Percentiles rank a stretch among this genome's conserved stretches.
Conservation (phyloP, 2,113 vertebrate genomes). For the Trichomycterus rosablanca region DNA sequence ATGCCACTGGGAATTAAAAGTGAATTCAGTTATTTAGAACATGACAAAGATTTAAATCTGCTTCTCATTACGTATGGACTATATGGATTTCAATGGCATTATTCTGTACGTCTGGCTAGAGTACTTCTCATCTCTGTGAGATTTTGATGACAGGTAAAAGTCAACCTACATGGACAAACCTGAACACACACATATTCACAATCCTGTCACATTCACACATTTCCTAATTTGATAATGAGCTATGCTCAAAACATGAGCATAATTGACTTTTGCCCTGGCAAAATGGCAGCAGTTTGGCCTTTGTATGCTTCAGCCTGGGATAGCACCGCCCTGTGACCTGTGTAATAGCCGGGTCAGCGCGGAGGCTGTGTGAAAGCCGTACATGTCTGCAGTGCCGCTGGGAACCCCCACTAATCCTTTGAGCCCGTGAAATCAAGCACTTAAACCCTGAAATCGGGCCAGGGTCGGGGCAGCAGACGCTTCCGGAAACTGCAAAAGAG, state of each 20-base stretch:
- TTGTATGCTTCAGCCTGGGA: slow-evolving; percentile 33
- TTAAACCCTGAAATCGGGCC: slow-evolving; percentile 41
- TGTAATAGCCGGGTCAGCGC: slow-evolving; percentile 65
- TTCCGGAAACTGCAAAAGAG: slow-evolving; percentile 34
- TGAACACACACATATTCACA: background rate
- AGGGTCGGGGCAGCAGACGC: slow-evolving; percentile 39
- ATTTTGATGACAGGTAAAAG: slow-evolving; percentile 11
- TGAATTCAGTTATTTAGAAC: slow-evolving; percentile 6
- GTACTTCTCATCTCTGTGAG: slow-evolving; percentile 5
- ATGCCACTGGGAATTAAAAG: slow-evolving; percentile 14
- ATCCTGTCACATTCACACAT: slow-evolving; percentile 22
- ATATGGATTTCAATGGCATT: slow-evolving; percentile 4
- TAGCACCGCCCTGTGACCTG: slow-evolving; percentile 30
- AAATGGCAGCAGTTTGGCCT: slow-evolving; percentile 41
- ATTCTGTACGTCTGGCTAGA: slow-evolving; percentile 2
- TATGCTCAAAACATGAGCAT: slow-evolving; percentile 35
- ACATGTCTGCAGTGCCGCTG: slow-evolving; percentile 46
- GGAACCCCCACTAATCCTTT: slow-evolving; percentile 58
- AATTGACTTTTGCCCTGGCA: slow-evolving; percentile 39
- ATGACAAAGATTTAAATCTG: slow-evolving; percentile 20
- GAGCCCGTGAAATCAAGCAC: slow-evolving; percentile 67
- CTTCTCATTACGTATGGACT: slow-evolving; percentile 11
- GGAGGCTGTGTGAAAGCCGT: slow-evolving; percentile 44
- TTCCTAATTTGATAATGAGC: slow-evolving; percentile 47
- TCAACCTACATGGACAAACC: background rate